A percentile compares a stretch with the other conserved stretches of the same genome.
Conservation (phyloP, 2,113 vertebrate genomes). For the Phalacrocorax carbo region DNA sequence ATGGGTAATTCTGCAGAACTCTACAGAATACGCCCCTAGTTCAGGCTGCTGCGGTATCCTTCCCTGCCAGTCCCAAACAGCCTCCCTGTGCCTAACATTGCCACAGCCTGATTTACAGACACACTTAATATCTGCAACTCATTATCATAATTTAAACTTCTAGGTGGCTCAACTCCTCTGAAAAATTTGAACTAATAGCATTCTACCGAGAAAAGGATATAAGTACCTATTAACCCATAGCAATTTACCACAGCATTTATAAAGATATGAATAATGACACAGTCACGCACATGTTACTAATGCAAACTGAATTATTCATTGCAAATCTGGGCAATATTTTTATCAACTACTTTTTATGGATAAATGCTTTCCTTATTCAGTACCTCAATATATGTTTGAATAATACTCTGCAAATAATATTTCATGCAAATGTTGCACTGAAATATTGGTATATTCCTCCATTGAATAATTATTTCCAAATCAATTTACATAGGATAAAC, state of each 20-base stretch:
- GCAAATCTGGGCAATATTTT: constrained; percentile 20
- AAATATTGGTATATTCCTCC: neutral
- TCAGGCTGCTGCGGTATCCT: neutral
- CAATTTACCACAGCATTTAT: neutral
- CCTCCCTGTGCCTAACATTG: neutral
- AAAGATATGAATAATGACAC: neutral
- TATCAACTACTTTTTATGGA: constrained; percentile 14
- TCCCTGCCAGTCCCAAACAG: neutral
- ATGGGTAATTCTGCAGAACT: neutral
- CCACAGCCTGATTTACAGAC: constrained; percentile 3
- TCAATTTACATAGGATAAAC: neutral
- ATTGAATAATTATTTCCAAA: constrained; percentile 41
- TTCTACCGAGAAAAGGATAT: neutral
- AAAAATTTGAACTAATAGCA: neutral
- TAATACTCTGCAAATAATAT: constrained; percentile 13
- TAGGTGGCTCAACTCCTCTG: neutral
- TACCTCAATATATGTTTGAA: neutral
- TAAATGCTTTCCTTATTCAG: constrained; percentile 35
- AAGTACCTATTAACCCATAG: constrained; percentile 41
- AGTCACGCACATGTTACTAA: neutral
- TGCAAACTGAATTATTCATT: constrained; percentile 43
- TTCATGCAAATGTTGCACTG: neutral
- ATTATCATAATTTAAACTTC: constrained; percentile 23
- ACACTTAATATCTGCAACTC: neutral
- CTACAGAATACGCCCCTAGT: neutral